Evolutionary conservation across 1,140 invertebrate genomes (phyloP), one percentile per base, ranked within the genome.

Genomic region (Stegodyphus mimosarum): DNA sequence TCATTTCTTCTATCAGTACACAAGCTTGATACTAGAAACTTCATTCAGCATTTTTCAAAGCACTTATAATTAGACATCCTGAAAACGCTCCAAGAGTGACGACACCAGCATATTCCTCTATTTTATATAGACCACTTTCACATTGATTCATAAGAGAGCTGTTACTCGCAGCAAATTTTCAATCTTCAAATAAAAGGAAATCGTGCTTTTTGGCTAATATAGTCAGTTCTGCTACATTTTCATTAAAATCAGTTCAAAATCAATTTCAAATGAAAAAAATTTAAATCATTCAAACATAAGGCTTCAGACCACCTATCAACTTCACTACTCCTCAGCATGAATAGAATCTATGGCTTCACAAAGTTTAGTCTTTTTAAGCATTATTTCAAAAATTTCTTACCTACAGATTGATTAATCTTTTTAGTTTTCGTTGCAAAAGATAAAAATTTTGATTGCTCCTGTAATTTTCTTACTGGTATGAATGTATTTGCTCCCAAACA

Each of bases 101-200:
- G 78, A 99, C 90, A 90, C 98, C 93, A 5, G 97, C 96, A 98
- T 98, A 99, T 72, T 94, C 91, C 3, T 92, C 91, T 83, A 98
- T 94, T 89, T 93, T 93, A 89, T 94, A 95, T 6, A 96, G 76
- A 0, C 96, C 96, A 83, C 93, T 92, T 13, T 90, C 91, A 89
- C 95, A 96, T 89, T 99, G 98, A 70, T 94, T 89, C 6, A 93
- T 91, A 0, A 98, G 96, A 7, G 96, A n/a, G n/a, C n/a, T 95
- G 0, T 97, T 98, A 91, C 99, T 99, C n/a, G n/a, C 98, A 52
- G 94, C 96, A 92, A 97, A 98, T 91, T 99, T 99, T 88, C 97
- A 94, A 89, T 99, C 98, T 92, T 99, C 98, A 93, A 99, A 94
- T 18, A 99, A 92, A 6, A 99, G 88, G 90, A 99, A 99, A 83